phyloP scores from a whole-genome alignment of 2,888 invertebrate species.

The Brenthis ino region DNA sequence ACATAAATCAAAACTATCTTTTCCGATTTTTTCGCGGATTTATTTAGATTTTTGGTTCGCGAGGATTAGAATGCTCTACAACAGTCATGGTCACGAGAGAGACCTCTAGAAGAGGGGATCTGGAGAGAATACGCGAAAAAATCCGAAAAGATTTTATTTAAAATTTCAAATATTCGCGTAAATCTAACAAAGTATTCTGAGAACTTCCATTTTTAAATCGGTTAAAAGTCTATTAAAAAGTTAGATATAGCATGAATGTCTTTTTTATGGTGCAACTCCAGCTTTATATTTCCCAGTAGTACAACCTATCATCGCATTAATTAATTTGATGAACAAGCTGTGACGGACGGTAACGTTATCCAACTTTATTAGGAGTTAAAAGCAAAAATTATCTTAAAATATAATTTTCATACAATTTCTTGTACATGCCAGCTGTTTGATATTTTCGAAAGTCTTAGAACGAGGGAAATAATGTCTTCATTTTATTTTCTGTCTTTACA shows the following conservation, averaged over 20 bases:
- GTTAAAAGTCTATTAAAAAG: no score
- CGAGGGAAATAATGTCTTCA: background rate
- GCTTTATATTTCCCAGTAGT: constrained; percentile 18
- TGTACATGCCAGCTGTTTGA: background rate
- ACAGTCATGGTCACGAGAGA: no score
- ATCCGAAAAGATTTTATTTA: no score
- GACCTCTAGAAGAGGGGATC: no score
- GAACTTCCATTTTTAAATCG: no score
- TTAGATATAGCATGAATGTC: background rate
- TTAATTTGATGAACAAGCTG: constrained; percentile 29
- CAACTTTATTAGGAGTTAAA: constrained; percentile 17
- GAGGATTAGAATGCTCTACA: no score
- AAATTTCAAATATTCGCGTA: no score
- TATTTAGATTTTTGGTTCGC: no score
- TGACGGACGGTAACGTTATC: constrained; percentile 21
- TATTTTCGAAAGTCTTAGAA: background rate
- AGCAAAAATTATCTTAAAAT: constrained; percentile 14
- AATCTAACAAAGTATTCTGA: no score
- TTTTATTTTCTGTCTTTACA: background rate
- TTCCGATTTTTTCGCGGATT: no score
- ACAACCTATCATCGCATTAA: constrained; percentile 28
- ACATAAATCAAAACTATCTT: no score
- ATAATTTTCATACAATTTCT: constrained; percentile 10
- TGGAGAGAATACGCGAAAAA: no score
- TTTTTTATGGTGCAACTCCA: background rate